Evolutionary conservation across 2,797 vertebrate species (phyloP).

Genomic region (Enteromius anoplus): DNA sequence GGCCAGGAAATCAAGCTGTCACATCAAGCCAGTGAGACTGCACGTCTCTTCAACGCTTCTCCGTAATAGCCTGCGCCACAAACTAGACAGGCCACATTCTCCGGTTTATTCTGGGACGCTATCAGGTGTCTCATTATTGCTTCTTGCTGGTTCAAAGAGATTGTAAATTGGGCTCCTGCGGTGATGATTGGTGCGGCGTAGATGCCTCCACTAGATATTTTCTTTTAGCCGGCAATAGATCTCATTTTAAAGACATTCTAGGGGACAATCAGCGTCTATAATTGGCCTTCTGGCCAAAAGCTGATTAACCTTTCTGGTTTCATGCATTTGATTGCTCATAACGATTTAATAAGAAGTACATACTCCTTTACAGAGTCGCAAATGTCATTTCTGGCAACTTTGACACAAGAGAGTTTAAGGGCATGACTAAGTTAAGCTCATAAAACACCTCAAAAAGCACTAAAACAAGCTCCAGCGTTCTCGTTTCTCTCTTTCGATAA

Average conservation of each 20-base stretch:
- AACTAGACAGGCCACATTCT: slow-evolving; percentile 82
- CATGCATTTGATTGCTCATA: neutral
- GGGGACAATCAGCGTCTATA: slow-evolving; percentile 1
- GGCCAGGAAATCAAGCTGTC: slow-evolving; percentile 94
- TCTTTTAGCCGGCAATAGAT: slow-evolving; percentile 36
- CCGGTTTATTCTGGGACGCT: slow-evolving; percentile 79
- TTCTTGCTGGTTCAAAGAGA: slow-evolving; percentile 60
- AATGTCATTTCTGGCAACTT: slow-evolving; percentile 12
- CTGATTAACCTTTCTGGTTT: slow-evolving; percentile 22
- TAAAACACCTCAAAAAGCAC: slow-evolving; percentile 51
- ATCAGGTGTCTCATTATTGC: slow-evolving; percentile 74
- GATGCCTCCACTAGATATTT: slow-evolving; percentile 39
- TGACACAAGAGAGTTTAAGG: slow-evolving; percentile 29
- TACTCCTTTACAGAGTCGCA: neutral
- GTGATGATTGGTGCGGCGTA: slow-evolving; percentile 51
- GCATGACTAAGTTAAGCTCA: slow-evolving; percentile 44
- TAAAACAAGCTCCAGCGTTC: slow-evolving; percentile 43
- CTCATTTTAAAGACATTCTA: slow-evolving; percentile 31
- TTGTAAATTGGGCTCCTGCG: slow-evolving; percentile 56
- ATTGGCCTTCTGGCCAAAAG: neutral
- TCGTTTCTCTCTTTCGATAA: slow-evolving; percentile 42
- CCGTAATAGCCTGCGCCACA: slow-evolving; percentile 87
- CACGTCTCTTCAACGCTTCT: slow-evolving; percentile 80
- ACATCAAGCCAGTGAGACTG: slow-evolving; percentile 79
- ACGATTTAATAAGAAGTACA: slow-evolving; percentile 21